Evolutionary conservation across 2,888 invertebrate genomes (phyloP), one percentile per base, ranked within the genome.

Genomic region (Troides helena): DNA sequence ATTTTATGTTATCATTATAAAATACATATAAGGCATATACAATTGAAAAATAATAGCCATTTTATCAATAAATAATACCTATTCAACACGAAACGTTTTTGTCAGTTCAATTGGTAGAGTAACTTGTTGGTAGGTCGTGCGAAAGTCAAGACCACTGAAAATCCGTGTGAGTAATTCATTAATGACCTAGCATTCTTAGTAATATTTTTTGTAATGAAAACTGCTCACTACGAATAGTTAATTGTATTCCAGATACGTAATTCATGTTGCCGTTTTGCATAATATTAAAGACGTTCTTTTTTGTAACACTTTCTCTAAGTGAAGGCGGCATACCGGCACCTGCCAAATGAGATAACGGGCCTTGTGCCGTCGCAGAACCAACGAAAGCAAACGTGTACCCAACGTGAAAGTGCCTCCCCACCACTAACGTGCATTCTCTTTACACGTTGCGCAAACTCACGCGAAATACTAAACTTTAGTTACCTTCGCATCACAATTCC

Each of bases 281-380:
- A 87, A 89, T 82, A 77, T 79, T 80, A 80, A 82, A 81, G 85
- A 84, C 74, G 75, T 75, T 76, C 77, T 81, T 85, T 85, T 87
- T 84, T 85, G 85, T 87, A 88, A 87, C 85, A 90, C 90, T 91
- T 91, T 91, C 91, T 85, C 89, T 86, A 81, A 80, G 80, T 80
- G 83, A 80, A 79, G 77, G 76, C 81, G 79, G 80, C 79, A 80
- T 81, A 81, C 79, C 83, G 81, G 85, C 92, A 92, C 92, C 92
- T 92, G 92, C 87, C 85, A 85, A 90, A 91, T 90, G 89, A 88
- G 87, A 87, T 92, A 90, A 90, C 90, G 90, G 88, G 78, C 82
- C 83, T 83, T 78, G 30, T 60, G 65, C 65, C 62, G 59, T 67
- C 77, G 77, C 82, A 83, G 81, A 82, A 81, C 83, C 82, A 89